These are phyloP conservation scores for Myiagra hebetior DNA, from an alignment of 2,113 vertebrate genomes.

Conservation along the genomic window DNA sequence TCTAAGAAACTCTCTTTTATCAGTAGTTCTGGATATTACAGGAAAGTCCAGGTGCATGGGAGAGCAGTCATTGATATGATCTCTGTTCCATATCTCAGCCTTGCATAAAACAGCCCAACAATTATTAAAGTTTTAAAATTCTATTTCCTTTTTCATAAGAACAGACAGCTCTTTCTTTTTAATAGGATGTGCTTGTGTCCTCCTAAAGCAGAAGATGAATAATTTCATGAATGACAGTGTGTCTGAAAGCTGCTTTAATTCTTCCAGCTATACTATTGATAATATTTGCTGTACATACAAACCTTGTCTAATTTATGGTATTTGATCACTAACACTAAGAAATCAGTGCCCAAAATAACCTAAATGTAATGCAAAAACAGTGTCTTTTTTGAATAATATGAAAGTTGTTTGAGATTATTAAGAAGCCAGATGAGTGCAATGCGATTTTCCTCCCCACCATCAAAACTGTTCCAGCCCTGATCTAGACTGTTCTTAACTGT, in stretches of 20 bases:
- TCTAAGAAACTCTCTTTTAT: neutral
- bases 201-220: neutral
- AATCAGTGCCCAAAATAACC: neutral
- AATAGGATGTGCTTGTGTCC: neutral
- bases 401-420: neutral
- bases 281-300: neutral
- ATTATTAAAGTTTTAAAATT: neutral
- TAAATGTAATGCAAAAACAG: neutral
- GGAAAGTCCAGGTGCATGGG: neutral
- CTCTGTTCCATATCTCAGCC: neutral
- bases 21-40: neutral
- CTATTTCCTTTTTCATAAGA: neutral
- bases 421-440: neutral
- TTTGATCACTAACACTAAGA: neutral
- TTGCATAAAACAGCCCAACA: neutral
- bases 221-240: neutral
- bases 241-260: neutral
- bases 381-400: neutral
- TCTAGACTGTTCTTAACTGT: neutral
- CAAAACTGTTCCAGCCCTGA: neutral
- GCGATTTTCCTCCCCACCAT: rapidly evolving
- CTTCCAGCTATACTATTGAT: neutral
- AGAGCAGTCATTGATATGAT: neutral
- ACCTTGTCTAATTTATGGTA: neutral
- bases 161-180: neutral